Conservation (phyloP, 2,797 vertebrate species). For the Clarias laeviceps region DNA sequence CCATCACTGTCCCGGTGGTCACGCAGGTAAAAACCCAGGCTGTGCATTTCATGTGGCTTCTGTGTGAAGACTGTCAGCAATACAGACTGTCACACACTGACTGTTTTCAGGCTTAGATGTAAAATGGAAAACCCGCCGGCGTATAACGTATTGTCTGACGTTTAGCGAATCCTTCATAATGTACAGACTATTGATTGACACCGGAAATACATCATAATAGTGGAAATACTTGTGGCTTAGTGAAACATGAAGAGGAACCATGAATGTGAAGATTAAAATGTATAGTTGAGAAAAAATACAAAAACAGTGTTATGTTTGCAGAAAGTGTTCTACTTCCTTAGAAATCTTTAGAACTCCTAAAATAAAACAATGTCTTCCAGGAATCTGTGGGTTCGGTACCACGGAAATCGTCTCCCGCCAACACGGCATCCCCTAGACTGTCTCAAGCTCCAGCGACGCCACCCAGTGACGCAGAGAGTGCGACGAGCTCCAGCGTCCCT, state of each 20-base stretch:
- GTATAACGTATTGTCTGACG: background rate
- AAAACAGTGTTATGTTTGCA: background rate
- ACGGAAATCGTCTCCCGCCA: constrained; percentile 50
- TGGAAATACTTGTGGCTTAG: background rate
- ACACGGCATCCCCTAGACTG: constrained; percentile 45
- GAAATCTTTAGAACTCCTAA: background rate
- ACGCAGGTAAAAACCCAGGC: constrained; percentile 56
- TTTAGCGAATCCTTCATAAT: too few species aligned
- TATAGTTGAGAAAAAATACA: background rate
- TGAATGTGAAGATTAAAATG: background rate
- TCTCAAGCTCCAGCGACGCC: constrained; percentile 62
- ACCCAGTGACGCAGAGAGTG: constrained; percentile 57
- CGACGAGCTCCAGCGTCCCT: constrained; percentile 66
- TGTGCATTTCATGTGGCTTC: background rate
- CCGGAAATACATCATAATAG: background rate
- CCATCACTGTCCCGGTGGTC: constrained; percentile 52
- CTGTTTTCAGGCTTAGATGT: background rate
- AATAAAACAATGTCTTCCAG: constrained; percentile 38
- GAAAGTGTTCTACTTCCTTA: background rate
- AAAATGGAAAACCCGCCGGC: background rate
- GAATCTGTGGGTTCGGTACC: constrained; percentile 41
- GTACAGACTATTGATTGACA: background rate
- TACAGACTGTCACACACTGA: too few species aligned
- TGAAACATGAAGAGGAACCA: background rate
- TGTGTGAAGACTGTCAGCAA: background rate